phyloP scores from a whole-genome alignment of 1,140 invertebrate species.

The Drosophila chauvacae region DNA sequence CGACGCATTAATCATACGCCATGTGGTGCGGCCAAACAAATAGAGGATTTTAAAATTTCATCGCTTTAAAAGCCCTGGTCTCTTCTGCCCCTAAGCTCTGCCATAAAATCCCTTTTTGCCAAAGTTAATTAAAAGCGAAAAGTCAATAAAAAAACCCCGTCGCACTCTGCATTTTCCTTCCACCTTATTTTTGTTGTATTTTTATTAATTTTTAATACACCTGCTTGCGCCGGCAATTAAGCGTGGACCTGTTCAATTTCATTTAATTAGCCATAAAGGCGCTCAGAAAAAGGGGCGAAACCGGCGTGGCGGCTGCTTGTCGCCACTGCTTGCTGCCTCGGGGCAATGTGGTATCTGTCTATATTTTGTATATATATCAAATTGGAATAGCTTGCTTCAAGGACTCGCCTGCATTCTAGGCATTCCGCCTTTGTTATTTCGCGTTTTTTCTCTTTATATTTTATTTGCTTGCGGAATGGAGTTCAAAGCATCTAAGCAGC shows the following conservation, averaged over 20 bases:
- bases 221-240: constrained; percentile 42
- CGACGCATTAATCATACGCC: constrained; percentile 73
- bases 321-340: neutral
- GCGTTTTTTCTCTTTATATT: constrained; percentile 5
- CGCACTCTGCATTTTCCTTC: neutral
- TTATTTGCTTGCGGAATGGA: constrained; percentile 32
- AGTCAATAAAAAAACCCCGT: constrained; percentile 60
- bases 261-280: constrained; percentile 48
- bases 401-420: constrained; percentile 39
- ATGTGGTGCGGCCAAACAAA: constrained; percentile 54
- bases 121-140: constrained; percentile 72
- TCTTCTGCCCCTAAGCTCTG: constrained; percentile 19
- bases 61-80: constrained; percentile 1
- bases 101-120: constrained; percentile 36
- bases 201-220: constrained; percentile 59
- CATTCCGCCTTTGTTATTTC: constrained; percentile 56
- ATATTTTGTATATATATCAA: neutral
- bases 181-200: neutral
- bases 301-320: neutral
- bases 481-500: constrained; percentile 61
- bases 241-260: constrained; percentile 53
- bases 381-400: constrained; percentile 43
- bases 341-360: constrained; percentile 5
- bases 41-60: constrained; percentile 25
- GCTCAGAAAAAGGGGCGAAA: constrained; percentile 20